Evolutionary conservation across 2,888 invertebrate genomes (phyloP).

Genomic region (Frankliniella intonsa): DNA sequence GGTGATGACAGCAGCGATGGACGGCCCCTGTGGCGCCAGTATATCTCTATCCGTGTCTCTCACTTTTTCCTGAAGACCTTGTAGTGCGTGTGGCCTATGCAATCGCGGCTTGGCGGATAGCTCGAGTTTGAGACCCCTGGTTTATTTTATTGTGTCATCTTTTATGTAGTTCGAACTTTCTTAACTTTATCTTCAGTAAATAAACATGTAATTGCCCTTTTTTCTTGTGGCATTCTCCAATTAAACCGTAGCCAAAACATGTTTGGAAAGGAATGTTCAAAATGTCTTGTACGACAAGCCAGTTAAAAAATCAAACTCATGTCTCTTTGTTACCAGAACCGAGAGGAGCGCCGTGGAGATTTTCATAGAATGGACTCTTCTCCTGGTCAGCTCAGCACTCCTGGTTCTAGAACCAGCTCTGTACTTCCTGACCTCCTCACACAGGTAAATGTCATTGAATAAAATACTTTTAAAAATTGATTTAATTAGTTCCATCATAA

Average conservation of each 20-base stretch:
- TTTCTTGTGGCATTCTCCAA: too few relatives aligned
- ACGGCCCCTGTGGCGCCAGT: too few relatives aligned
- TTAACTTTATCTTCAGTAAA: not conserved
- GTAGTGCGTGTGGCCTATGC: constrained; percentile 32
- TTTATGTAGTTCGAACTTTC: too few relatives aligned
- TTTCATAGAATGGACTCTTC: constrained; percentile 52
- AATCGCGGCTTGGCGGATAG: constrained; percentile 33
- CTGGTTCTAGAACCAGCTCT: constrained; percentile 74
- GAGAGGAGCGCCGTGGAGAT: constrained; percentile 49
- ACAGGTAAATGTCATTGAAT: constrained; percentile 53
- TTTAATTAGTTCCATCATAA: too few relatives aligned
- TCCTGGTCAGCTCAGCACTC: constrained; percentile 46
- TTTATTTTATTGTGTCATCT: constrained; percentile 30
- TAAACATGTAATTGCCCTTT: constrained; percentile 6
- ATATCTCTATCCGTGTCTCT: too few relatives aligned
- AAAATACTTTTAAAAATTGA: not conserved
- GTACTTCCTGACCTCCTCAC: constrained; percentile 94
- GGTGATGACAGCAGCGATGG: too few relatives aligned
- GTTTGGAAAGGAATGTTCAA: too few relatives aligned
- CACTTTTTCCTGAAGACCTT: constrained; percentile 27
- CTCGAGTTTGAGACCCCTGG: constrained; percentile 31
- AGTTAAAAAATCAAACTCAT: not conserved
- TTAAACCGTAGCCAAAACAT: too few relatives aligned
- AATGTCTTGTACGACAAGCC: too few relatives aligned
- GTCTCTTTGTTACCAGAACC: constrained; percentile 37